Conservation (phyloP, 2,888 invertebrate genomes). For the Ophonus ardosiacus region DNA sequence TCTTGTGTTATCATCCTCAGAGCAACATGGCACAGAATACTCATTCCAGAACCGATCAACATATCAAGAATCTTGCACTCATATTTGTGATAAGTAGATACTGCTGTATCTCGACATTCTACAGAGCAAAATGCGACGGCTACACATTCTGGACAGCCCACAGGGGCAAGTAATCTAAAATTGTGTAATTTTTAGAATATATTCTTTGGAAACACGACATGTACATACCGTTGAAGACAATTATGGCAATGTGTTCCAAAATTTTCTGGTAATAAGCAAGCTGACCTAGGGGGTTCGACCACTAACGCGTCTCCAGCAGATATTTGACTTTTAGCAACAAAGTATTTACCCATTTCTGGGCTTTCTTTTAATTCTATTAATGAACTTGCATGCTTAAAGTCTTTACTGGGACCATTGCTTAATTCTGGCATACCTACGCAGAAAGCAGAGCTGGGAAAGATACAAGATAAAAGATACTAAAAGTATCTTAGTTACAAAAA, state of each 20-base stretch:
- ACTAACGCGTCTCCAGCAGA: slow-evolving; percentile 85
- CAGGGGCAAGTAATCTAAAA: slow-evolving; percentile 79
- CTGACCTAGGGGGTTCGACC: slow-evolving; percentile 85
- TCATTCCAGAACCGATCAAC: slow-evolving; percentile 88
- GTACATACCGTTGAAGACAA: slow-evolving; percentile 84
- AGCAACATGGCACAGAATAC: slow-evolving; percentile 86
- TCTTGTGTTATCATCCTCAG: slow-evolving; percentile 87
- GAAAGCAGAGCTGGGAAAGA: background rate
- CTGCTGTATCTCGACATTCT: slow-evolving; percentile 82
- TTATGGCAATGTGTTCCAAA: slow-evolving; percentile 89
- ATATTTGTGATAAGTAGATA: slow-evolving; percentile 83
- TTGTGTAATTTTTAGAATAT: background rate
- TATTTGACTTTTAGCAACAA: slow-evolving; percentile 81
- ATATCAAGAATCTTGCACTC: slow-evolving; percentile 88
- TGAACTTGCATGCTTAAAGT: slow-evolving; percentile 79
- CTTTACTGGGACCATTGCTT: slow-evolving; percentile 77
- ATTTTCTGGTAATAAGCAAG: slow-evolving; percentile 84
- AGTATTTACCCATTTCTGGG: slow-evolving; percentile 83
- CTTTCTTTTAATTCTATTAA: slow-evolving; percentile 80
- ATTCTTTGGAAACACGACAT: too few relatives aligned
- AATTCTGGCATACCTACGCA: slow-evolving; percentile 70
- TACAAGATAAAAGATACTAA: too few relatives aligned
- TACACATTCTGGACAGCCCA: slow-evolving; percentile 86
- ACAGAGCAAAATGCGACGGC: slow-evolving; percentile 87
- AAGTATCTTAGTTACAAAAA: too few relatives aligned